phyloP scores from a whole-genome alignment of 2,113 vertebrate genomes.

The Tiliqua scincoides region DNA sequence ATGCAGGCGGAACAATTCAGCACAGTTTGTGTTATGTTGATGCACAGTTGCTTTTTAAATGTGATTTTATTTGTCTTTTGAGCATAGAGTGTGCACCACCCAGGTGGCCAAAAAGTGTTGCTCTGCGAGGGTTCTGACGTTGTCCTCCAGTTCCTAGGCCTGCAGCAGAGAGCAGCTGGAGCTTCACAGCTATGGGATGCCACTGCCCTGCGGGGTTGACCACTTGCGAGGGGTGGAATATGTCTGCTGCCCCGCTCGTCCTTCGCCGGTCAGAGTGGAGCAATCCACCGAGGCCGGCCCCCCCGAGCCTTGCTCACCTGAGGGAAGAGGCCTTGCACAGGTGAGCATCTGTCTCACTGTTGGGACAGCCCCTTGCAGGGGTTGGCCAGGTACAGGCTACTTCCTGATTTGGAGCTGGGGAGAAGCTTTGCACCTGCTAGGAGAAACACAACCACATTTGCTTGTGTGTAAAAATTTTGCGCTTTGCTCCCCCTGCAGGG shows the following conservation, averaged over 20 bases:
- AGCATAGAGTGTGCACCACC: no score
- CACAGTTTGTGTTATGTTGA: no score
- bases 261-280: slow-evolving; percentile 54
- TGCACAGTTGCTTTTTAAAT: no score
- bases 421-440: background rate
- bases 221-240: slow-evolving; percentile 89
- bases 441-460: background rate
- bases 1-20: no score
- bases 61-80: no score
- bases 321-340: slow-evolving; percentile 60
- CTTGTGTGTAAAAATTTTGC: no score
- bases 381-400: background rate
- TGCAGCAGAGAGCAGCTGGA: slow-evolving; percentile 84
- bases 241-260: slow-evolving; percentile 86
- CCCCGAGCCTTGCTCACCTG: slow-evolving; percentile 15
- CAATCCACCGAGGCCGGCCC: slow-evolving; percentile 28
- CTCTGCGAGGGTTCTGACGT: background rate
- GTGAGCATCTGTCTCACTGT: background rate
- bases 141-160: slow-evolving; percentile 71
- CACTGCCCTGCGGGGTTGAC: slow-evolving; percentile 84
- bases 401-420: background rate
- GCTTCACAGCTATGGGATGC: slow-evolving; percentile 91
- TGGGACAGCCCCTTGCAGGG: background rate
- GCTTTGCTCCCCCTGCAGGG: no score
- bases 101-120: background rate